Evolutionary conservation across 2,113 vertebrate species (phyloP).

Genomic region (Martes martes): DNA sequence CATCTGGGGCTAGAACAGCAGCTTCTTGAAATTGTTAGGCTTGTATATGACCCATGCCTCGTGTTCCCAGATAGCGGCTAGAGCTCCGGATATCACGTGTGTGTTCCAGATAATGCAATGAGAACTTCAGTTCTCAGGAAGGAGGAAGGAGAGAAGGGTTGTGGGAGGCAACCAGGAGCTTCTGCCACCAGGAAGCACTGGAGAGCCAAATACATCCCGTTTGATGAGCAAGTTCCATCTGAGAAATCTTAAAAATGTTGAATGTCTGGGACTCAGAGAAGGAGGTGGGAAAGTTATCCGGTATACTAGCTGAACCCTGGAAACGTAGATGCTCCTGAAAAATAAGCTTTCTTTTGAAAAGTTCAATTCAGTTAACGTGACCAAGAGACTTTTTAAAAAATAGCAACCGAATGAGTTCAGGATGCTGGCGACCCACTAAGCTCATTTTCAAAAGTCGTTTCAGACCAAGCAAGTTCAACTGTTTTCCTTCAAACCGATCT

Average conservation of each 20-base stretch:
- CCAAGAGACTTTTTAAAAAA: neutral
- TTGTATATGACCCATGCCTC: neutral
- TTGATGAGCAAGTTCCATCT: neutral
- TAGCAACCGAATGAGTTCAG: neutral
- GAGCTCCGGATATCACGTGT: neutral
- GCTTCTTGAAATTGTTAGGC: neutral
- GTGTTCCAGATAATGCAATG: neutral
- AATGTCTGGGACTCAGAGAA: neutral
- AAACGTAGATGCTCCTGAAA: constrained; percentile 1
- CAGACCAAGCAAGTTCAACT: neutral
- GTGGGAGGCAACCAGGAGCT: neutral
- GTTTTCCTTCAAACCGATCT: neutral
- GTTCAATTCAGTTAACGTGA: constrained; percentile 4
- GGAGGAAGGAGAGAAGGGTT: neutral
- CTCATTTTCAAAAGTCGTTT: constrained; percentile 37
- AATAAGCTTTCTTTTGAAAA: neutral
- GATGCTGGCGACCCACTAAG: neutral
- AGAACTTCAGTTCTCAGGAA: neutral
- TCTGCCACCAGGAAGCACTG: neutral
- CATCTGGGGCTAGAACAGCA: neutral
- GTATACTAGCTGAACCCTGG: neutral
- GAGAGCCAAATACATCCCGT: neutral
- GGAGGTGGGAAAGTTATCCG: neutral
- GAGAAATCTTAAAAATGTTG: neutral
- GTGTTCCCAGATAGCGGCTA: neutral